These are phyloP conservation scores for Nesoenas mayeri DNA, from an alignment of 2,113 vertebrate genomes.

Conservation along the genomic window DNA sequence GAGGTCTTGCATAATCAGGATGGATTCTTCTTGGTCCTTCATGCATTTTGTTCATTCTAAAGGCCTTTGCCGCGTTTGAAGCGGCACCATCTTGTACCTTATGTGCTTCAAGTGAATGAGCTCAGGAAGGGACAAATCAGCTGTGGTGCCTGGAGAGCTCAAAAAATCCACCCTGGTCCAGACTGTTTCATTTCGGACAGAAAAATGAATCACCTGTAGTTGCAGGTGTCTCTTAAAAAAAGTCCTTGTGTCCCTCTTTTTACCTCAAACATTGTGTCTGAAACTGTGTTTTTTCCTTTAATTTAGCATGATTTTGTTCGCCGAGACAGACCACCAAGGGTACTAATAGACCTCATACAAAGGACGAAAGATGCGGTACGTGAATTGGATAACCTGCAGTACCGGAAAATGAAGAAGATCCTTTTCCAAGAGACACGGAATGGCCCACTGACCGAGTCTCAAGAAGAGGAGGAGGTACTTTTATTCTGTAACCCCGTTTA, in stretches of 20 bases:
- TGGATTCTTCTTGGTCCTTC: neutral
- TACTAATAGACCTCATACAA: constrained; percentile 95
- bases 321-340: constrained; percentile 84
- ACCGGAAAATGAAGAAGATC: constrained; percentile 99
- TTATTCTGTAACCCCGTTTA: neutral
- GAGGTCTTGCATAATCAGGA: neutral
- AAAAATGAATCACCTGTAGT: neutral
- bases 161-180: neutral
- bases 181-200: neutral
- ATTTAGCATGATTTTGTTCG: constrained; percentile 93
- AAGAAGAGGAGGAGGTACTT: constrained; percentile 93
- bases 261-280: neutral
- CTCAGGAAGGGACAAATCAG: neutral
- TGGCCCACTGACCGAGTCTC: constrained; percentile 90
- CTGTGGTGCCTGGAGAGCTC: neutral
- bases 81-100: neutral
- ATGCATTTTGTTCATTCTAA: neutral
- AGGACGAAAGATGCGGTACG: constrained; percentile 97
- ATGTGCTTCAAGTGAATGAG: neutral
- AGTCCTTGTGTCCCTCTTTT: neutral
- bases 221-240: neutral
- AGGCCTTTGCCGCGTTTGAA: neutral
- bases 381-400: constrained; percentile 96
- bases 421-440: constrained; percentile 96
- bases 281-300: neutral